These are phyloP conservation scores for Ammospiza maritima DNA, from an alignment of 2,797 vertebrate species.

Conservation along the genomic window DNA sequence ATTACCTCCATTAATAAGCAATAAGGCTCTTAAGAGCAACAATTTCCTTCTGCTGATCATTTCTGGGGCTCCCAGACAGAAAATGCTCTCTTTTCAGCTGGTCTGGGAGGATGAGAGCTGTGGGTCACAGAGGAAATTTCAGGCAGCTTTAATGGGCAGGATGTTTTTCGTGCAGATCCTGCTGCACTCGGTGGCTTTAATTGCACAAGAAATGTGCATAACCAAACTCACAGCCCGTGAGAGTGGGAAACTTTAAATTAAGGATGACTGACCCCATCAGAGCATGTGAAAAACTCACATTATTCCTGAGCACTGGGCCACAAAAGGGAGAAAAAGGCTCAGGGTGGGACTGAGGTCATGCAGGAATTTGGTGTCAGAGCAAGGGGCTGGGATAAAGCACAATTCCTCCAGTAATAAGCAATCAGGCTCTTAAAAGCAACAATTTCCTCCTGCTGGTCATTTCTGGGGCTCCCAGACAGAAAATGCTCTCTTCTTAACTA, in stretches of 20 bases:
- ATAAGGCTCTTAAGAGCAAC: slow-evolving; percentile 25
- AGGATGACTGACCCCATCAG: not conserved
- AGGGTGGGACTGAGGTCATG: too few relatives aligned
- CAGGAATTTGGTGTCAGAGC: too few relatives aligned
- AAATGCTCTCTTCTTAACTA: not conserved
- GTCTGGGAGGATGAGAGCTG: not conserved
- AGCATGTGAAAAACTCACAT: accelerated
- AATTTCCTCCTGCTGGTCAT: not conserved
- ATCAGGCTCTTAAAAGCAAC: slow-evolving; percentile 22
- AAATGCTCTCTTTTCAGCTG: not conserved
- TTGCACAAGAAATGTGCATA: not conserved
- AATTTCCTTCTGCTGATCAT: not conserved
- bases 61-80: not conserved
- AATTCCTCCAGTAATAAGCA: not conserved
- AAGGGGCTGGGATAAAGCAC: too few relatives aligned
- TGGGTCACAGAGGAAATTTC: not conserved
- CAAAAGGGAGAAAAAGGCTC: too few relatives aligned
- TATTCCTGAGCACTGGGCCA: too few relatives aligned
- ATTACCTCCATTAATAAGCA: slow-evolving; percentile 46
- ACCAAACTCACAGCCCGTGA: not conserved
- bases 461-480: not conserved
- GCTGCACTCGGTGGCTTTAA: not conserved
- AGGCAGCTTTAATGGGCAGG: not conserved
- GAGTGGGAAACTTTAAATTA: not conserved
- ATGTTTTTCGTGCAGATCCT: not conserved